Conservation (phyloP, 2,113 vertebrate genomes). For the Leuciscus idus region DNA sequence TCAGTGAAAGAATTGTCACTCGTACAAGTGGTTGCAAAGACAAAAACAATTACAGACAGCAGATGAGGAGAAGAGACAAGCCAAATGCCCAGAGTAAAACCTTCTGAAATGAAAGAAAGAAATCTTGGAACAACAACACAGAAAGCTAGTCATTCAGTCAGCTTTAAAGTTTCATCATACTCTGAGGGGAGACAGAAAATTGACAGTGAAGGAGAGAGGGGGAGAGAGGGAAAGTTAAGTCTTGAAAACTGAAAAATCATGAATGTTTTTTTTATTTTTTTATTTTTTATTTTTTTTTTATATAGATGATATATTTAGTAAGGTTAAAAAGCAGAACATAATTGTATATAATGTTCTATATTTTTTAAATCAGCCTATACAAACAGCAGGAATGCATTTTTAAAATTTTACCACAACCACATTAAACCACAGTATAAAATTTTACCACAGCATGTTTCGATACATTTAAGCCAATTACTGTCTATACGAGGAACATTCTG, state of each 20-base stretch:
- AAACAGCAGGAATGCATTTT: background rate
- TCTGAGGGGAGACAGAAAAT: slow-evolving; percentile 40
- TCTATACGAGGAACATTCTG: background rate
- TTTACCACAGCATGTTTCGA: background rate
- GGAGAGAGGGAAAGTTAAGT: background rate
- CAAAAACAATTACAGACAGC: slow-evolving; percentile 14
- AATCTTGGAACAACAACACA: slow-evolving; percentile 42
- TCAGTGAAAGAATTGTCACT: slow-evolving; percentile 21
- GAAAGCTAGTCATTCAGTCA: slow-evolving; percentile 40
- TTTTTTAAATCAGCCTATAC: background rate
- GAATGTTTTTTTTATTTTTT: background rate
- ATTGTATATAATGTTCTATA: background rate
- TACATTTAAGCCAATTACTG: background rate
- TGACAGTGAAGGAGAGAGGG: slow-evolving; percentile 28
- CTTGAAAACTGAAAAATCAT: background rate
- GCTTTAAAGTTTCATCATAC: slow-evolving; percentile 49
- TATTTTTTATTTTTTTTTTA: too few species aligned
- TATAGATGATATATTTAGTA: background rate
- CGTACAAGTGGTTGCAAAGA: background rate
- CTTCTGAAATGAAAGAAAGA: slow-evolving; percentile 8
- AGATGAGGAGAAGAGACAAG: slow-evolving; percentile 7
- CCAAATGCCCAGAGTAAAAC: slow-evolving; percentile 38
- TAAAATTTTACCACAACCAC: too few species aligned
- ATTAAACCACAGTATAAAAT: background rate
- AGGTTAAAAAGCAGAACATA: background rate